Percentiles rank a stretch among this genome's conserved stretches.
These are phyloP conservation scores for Sesia apiformis DNA, from an alignment of 2,888 invertebrate species.

Conservation along the genomic window DNA sequence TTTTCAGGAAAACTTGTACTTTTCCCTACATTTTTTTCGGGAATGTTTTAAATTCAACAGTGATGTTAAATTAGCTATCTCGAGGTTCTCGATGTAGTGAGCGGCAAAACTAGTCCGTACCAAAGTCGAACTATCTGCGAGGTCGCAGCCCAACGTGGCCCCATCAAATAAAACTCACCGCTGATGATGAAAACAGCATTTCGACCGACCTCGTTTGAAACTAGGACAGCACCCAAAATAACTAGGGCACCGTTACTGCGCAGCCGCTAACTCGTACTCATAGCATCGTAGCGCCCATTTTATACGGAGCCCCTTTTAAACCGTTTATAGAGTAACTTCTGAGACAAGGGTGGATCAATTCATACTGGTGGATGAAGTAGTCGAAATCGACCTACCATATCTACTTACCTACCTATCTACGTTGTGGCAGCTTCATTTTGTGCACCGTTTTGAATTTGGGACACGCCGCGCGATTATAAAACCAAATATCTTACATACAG, in stretches of 20 bases:
- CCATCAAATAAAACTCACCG: conserved; percentile 56
- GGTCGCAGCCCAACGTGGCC: conserved; percentile 59
- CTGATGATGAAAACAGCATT: conserved; percentile 64
- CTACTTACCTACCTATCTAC: neutral
- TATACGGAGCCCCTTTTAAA: neutral
- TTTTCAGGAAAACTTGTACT: too few species aligned
- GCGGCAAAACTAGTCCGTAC: conserved; percentile 19
- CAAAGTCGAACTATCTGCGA: conserved; percentile 39
- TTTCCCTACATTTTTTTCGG: too few species aligned
- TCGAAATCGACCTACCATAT: conserved; percentile 45
- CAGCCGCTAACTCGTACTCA: conserved; percentile 37
- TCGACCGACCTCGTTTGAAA: conserved; percentile 56
- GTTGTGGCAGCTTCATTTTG: conserved; percentile 26
- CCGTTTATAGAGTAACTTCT: conserved; percentile 2
- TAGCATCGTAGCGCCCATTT: neutral
- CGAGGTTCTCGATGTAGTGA: neutral
- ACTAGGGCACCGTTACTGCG: conserved; percentile 68
- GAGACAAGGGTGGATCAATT: conserved; percentile 18
- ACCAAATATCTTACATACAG: too few species aligned
- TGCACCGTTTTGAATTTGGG: neutral
- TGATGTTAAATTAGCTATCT: too few species aligned
- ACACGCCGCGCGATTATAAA: too few species aligned
- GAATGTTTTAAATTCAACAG: too few species aligned
- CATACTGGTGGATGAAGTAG: conserved; percentile 24
- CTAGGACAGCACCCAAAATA: conserved; percentile 69